Conservation (phyloP, 2,888 invertebrate species). For the Tipula lateralis region DNA sequence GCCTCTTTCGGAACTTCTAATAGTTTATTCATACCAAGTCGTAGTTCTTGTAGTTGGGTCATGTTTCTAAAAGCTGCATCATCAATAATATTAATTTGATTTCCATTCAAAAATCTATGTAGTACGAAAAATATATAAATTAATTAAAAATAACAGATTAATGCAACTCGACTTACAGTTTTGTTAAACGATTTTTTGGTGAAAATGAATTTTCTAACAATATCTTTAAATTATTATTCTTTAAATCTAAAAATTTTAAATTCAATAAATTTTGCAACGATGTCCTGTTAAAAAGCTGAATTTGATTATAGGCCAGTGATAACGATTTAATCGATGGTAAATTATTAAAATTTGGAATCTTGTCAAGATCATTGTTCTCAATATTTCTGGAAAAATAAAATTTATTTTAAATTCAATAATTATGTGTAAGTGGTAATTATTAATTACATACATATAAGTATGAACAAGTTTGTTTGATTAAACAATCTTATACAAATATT, state of each 20-base stretch:
- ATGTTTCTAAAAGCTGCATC: slow-evolving; percentile 69
- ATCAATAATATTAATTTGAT: slow-evolving; percentile 66
- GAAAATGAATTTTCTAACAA: slow-evolving; percentile 52
- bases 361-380: neutral
- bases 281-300: slow-evolving; percentile 45
- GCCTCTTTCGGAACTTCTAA: slow-evolving; percentile 65
- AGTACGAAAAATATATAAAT: neutral
- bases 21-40: slow-evolving; percentile 74
- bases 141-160: neutral
- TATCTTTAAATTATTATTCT: slow-evolving; percentile 49
- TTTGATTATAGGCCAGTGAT: slow-evolving; percentile 63
- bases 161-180: slow-evolving; percentile 32
- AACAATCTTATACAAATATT: slow-evolving; percentile 2
- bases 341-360: neutral
- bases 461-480: neutral
- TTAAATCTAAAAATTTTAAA: slow-evolving; percentile 47
- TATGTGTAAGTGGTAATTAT: neutral
- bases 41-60: slow-evolving; percentile 64
- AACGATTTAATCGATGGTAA: slow-evolving; percentile 49
- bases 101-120: slow-evolving; percentile 62
- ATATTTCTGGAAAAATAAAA: slow-evolving; percentile 37
- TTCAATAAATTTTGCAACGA: slow-evolving; percentile 35
- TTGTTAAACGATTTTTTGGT: slow-evolving; percentile 46
- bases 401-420: neutral
- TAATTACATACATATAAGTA: neutral